A percentile compares a stretch with the other conserved stretches of the same genome.
Conservation (phyloP, 2,888 invertebrate genomes). For the Mesorhabditis spiculigera region DNA sequence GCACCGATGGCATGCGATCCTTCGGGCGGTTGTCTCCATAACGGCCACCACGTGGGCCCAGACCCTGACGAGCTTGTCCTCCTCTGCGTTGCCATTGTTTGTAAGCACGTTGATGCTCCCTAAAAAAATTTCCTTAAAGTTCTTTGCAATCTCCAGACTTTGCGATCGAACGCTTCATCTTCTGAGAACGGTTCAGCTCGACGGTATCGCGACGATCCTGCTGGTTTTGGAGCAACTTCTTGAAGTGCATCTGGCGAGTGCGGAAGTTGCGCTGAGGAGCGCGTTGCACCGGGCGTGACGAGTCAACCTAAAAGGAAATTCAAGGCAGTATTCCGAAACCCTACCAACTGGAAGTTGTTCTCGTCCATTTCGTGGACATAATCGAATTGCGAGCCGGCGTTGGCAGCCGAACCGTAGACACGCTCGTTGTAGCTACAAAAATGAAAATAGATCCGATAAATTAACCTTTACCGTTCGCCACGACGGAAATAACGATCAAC, state of each 20-base stretch:
- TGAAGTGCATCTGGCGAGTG: conserved; percentile 42
- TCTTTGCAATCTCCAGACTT: conserved; percentile 27
- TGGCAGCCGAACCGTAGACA: conserved; percentile 55
- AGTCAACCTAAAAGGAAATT: conserved; percentile 68
- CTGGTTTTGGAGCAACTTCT: conserved; percentile 54
- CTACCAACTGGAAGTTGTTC: conserved; percentile 88
- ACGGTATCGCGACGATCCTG: conserved; percentile 56
- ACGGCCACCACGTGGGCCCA: conserved; percentile 28
- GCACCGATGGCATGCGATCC: conserved; percentile 41
- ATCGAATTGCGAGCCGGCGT: conserved; percentile 83
- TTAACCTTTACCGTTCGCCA: conserved; percentile 64
- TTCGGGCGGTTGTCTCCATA: conserved; percentile 17
- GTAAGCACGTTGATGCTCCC: conserved; percentile 68
- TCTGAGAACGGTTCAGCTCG: conserved; percentile 51
- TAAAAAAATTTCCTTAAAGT: conserved; percentile 32
- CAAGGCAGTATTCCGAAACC: background rate
- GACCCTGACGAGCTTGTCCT: conserved; percentile 43
- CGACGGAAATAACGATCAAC: conserved; percentile 76
- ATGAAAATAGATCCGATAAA: background rate
- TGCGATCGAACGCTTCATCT: conserved; percentile 53
- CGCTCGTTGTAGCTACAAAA: conserved; percentile 53
- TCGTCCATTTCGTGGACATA: conserved; percentile 99
- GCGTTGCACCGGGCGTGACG: conserved; percentile 65
- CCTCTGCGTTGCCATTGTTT: conserved; percentile 77
- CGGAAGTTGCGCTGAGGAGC: conserved; percentile 43